Conservation (phyloP, 1,140 invertebrate species). For the Globodera rostochiensis region DNA sequence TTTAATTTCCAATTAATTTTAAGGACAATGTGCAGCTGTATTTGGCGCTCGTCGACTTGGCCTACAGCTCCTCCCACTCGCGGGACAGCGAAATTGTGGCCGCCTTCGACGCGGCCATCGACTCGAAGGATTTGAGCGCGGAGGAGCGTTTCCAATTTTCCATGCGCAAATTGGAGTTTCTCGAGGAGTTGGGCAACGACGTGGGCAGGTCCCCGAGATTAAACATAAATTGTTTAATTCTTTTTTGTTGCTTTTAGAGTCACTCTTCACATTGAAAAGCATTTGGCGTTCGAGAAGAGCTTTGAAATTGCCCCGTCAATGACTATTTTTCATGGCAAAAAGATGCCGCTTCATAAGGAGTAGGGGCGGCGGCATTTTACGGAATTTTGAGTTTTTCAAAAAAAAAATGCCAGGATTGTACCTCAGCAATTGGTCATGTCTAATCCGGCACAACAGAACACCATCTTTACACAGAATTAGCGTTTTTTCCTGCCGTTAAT, state of each 20-base stretch:
- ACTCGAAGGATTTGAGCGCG: slow-evolving; percentile 73
- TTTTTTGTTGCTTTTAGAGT: too few species aligned
- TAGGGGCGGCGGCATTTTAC: not conserved
- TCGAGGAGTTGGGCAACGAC: slow-evolving; percentile 71
- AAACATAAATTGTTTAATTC: not conserved
- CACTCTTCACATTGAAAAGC: too few species aligned
- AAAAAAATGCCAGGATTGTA: too few species aligned
- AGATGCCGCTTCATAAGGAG: slow-evolving; percentile 33
- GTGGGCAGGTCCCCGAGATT: too few species aligned
- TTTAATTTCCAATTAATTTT: not conserved
- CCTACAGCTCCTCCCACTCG: slow-evolving; percentile 50
- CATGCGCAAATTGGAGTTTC: slow-evolving; percentile 85
- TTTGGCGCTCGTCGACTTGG: slow-evolving; percentile 85
- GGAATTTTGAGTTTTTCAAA: too few species aligned
- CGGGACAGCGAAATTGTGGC: slow-evolving; percentile 72
- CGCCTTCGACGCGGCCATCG: slow-evolving; percentile 76
- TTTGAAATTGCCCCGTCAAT: slow-evolving; percentile 32
- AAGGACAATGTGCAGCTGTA: slow-evolving; percentile 75
- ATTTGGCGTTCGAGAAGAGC: slow-evolving; percentile 31
- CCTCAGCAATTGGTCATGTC: too few species aligned
- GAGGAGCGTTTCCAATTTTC: slow-evolving; percentile 83
- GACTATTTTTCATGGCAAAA: slow-evolving; percentile 48
- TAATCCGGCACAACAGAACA: too few species aligned
- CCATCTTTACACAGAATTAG: too few species aligned
- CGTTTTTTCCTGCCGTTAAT: too few species aligned